Evolutionary conservation across 2,797 vertebrate species (phyloP), one percentile per base, ranked within the genome.

Genomic region (Coreius guichenoti): DNA sequence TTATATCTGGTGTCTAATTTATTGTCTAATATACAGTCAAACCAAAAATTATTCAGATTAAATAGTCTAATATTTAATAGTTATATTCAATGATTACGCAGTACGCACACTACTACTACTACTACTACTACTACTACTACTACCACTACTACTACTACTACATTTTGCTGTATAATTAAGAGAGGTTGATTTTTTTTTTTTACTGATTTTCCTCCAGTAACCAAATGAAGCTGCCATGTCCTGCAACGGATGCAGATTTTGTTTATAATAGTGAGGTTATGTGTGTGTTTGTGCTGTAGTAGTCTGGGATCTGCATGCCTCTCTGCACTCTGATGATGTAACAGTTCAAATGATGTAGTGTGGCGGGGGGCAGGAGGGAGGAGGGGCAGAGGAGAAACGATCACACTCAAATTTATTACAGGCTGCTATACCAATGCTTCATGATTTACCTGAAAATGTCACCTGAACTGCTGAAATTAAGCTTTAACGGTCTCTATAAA

Each of bases 291-390:
- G 29, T 65, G 72, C 51, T 68, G 73, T 82, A 81, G 86, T 75
- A 58, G 39, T 82, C 47, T 56, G 65, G 45, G 51, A 77, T 49
- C 51, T 82, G 73, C 65, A 85, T 82, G 86, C 83, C 72, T 79
- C 79, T 23, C 51, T 85, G 79, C 72, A 82, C 83, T 84, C 72
- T 79, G 83, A 56, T 85, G 86, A 87, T 87, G 78, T 81, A 85
- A 87, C 67, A 0, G 67, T 65, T 84, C 79, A 80, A 58, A 65
- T 87, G 83, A 85, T 82, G 80, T 85, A 81, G 72, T 87, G 79
- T 84, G 82, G 51, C 86, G 56, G 68, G 45, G 76, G 81, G 70
- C 61, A 85, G 74, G 43, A 70, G 39, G 80, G 73, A 61, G 72
- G 68, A 76, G 78, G 82, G 65, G 79, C 31, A 85, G 31, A 72